Percentiles rank a stretch among this genome's conserved stretches.
Evolutionary conservation across 1,140 invertebrate species (phyloP).

Genomic region (Hycleus cichorii): DNA sequence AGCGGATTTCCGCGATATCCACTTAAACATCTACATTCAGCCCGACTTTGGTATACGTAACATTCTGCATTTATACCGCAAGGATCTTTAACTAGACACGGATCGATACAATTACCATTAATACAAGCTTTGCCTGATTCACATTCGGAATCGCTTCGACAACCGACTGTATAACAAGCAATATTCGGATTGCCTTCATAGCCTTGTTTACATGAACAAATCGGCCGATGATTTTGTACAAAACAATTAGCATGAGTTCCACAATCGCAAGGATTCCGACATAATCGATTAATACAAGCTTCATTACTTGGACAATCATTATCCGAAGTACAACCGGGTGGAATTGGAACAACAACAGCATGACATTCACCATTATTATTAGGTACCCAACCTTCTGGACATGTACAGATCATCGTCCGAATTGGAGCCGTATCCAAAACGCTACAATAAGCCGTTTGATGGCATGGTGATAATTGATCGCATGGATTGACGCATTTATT

Average conservation of each 20-base stretch:
- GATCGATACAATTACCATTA: constrained; percentile 77
- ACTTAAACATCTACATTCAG: constrained; percentile 70
- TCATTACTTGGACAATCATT: constrained; percentile 68
- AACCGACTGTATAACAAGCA: constrained; percentile 69
- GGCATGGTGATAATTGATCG: constrained; percentile 62
- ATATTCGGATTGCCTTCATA: constrained; percentile 80
- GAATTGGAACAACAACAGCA: constrained; percentile 57
- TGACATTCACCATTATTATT: constrained; percentile 68
- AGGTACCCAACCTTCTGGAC: constrained; percentile 73
- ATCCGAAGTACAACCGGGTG: constrained; percentile 67
- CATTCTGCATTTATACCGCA: constrained; percentile 82
- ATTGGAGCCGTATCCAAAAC: constrained; percentile 76
- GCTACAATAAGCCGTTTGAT: constrained; percentile 61
- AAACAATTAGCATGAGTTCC: constrained; percentile 76
- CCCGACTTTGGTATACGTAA: constrained; percentile 61
- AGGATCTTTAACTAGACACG: constrained; percentile 68
- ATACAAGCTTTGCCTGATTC: constrained; percentile 70
- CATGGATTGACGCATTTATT: constrained; percentile 74
- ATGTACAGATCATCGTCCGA: constrained; percentile 76
- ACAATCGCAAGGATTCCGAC: constrained; percentile 80
- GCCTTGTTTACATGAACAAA: constrained; percentile 75
- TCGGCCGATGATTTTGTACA: constrained; percentile 73
- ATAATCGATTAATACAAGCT: constrained; percentile 77
- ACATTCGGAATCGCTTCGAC: constrained; percentile 71
- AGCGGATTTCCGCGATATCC: constrained; percentile 77